phyloP scores from a whole-genome alignment of 2,888 invertebrate genomes.

The Agapetus fuscipes region DNA sequence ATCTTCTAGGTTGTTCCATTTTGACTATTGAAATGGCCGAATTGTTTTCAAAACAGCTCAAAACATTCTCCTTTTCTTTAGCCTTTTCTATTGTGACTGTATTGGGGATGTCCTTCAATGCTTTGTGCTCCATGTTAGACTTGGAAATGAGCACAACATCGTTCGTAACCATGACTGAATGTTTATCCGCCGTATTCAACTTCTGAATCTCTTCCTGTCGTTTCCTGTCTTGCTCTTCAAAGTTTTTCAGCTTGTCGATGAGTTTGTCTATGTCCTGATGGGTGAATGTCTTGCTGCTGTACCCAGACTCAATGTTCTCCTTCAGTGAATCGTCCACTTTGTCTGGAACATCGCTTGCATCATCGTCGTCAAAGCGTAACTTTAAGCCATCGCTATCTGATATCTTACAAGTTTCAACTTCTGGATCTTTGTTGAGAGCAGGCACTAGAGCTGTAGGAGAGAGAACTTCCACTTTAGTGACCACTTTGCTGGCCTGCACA shows the following conservation, averaged over 20 bases:
- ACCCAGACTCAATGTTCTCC: conserved; percentile 24
- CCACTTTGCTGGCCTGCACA: not conserved
- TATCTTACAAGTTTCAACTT: conserved; percentile 4
- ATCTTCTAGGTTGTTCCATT: conserved; percentile 39
- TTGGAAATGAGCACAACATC: conserved; percentile 42
- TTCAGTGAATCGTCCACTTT: conserved; percentile 27
- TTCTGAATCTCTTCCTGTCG: conserved; percentile 37
- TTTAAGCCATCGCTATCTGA: conserved; percentile 35
- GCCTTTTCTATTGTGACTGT: conserved; percentile 29
- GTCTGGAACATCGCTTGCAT: conserved; percentile 27
- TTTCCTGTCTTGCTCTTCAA: conserved; percentile 42
- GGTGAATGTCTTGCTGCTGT: conserved; percentile 6
- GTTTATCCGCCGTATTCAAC: conserved; percentile 32
- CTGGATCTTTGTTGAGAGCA: conserved; percentile 1
- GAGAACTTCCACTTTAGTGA: not conserved
- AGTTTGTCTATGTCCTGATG: conserved; percentile 34
- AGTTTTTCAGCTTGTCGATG: conserved; percentile 42
- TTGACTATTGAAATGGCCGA: conserved; percentile 45
- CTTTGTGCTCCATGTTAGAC: conserved; percentile 37
- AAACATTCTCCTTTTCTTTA: conserved; percentile 39
- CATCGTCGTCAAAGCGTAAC: conserved; percentile 38
- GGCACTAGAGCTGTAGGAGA: conserved; percentile 8
- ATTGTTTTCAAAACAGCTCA: conserved; percentile 45
- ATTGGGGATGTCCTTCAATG: conserved; percentile 37
- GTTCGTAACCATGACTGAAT: conserved; percentile 40